Evolutionary conservation across 2,797 vertebrate genomes (phyloP), one percentile per base, ranked within the genome.

Genomic region (Micrastur ruficollis): DNA sequence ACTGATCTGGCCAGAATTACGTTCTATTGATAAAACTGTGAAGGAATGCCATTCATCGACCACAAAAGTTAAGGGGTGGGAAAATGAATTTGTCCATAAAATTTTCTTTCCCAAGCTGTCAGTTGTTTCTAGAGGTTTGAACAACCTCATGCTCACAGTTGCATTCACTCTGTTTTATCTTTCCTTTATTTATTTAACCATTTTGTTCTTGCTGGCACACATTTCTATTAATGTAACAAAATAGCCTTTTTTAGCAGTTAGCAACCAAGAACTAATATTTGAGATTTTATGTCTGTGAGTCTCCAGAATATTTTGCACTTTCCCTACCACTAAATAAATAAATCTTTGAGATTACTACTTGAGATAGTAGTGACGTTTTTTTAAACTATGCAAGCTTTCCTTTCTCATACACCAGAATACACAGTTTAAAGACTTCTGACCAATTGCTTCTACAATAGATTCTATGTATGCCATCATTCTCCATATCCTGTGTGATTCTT

Each of bases 11-110:
- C 87, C 88, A 91, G 91, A 97, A 98, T 95, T 97, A 93, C 94
- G 91, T 96, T 97, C 91, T 96, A 96, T 97, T 97, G 98, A 97
- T 98, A 98, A 98, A 98, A 98, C 93, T 86, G 67, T 96, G 95
- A 97, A 97, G 97, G 95, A 98, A 97, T 97, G 96, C 65, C 97
- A 93, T 96, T 97, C 80, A 58, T 95, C 29, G 78, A 96, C 90
- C 93, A 85, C 81, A 96, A 83, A 97, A 97, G 95, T 97, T 96
- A 98, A 91, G 90, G 86, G 90, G 93, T 92, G 58, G 86, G 73
- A 93, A 97, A 98, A 96, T 94, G 42, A 97, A 97, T 97, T 96
- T 97, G 86, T 92, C 95, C 95, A 79, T 73, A 95, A 83, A 95
- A 81, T 94, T 92, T 97, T 84, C n/a, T 81, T 87, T 89, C 50